phyloP scores from a whole-genome alignment of 1,140 invertebrate genomes.

The Melipona quadrifasciata region DNA sequence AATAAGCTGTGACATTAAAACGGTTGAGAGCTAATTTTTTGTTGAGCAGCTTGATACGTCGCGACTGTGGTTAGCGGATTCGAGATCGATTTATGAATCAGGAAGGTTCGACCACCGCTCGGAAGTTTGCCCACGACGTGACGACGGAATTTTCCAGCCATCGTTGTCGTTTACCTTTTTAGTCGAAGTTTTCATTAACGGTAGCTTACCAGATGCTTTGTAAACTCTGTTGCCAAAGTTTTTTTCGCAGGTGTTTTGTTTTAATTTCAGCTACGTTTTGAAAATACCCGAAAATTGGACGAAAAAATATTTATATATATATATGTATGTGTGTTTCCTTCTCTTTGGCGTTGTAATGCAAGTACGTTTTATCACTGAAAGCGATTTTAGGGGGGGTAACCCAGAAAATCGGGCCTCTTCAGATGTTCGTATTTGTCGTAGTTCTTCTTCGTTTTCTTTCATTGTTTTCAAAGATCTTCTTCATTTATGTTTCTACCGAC shows the following conservation, averaged over 20 bases:
- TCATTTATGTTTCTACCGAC: too few relatives aligned
- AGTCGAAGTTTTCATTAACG: slow-evolving; percentile 16
- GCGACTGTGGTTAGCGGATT: slow-evolving; percentile 22
- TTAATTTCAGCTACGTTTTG: not conserved
- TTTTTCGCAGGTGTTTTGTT: too few relatives aligned
- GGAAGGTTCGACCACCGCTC: not conserved
- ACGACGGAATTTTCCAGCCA: too few relatives aligned
- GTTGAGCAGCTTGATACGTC: slow-evolving; percentile 56
- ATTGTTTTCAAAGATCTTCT: too few relatives aligned
- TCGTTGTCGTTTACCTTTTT: not conserved
- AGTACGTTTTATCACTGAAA: too few relatives aligned
- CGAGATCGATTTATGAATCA: slow-evolving; percentile 52
- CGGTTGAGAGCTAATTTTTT: slow-evolving; percentile 56
- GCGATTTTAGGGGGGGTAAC: too few relatives aligned
- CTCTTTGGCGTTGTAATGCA: too few relatives aligned
- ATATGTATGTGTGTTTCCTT: not conserved
- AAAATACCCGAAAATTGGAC: not conserved
- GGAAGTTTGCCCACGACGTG: not conserved
- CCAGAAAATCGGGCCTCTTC: too few relatives aligned
- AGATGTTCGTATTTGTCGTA: too few relatives aligned
- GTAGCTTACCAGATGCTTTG: not conserved
- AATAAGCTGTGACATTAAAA: too few relatives aligned
- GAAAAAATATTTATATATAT: not conserved
- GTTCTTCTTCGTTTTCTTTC: too few relatives aligned
- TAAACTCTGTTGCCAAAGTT: not conserved